A percentile compares a stretch with the other conserved stretches of the same genome.
phyloP scores from a whole-genome alignment of 2,888 invertebrate genomes.

The Yponomeuta cagnagella region DNA sequence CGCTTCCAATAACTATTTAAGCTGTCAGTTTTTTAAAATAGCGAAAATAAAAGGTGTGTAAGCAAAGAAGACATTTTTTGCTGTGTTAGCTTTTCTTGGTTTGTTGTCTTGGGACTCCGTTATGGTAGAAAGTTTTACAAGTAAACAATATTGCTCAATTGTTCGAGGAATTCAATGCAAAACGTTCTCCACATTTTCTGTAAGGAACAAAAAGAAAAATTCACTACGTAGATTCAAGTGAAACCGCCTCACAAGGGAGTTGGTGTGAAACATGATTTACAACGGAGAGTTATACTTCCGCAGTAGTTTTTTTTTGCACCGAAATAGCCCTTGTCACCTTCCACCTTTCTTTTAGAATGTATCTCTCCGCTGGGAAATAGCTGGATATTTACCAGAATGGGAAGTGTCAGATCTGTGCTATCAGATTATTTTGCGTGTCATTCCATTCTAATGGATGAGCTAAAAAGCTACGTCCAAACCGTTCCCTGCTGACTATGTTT shows the following conservation, averaged over 20 bases:
- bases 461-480: not conserved
- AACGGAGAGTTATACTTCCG: not conserved
- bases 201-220: not conserved
- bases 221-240: not conserved
- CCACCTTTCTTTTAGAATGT: slow-evolving; percentile 7
- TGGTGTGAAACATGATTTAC: not conserved
- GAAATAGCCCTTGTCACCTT: slow-evolving; percentile 7
- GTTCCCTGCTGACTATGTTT: not conserved
- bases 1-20: no score
- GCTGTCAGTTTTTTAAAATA: no score
- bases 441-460: slow-evolving; percentile 32
- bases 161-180: not conserved
- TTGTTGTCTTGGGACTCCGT: no score
- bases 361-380: slow-evolving; percentile 8
- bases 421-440: slow-evolving; percentile 28
- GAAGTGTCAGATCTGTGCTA: not conserved
- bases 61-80: no score
- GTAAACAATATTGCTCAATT: not conserved
- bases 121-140: no score
- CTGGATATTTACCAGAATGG: slow-evolving; percentile 2
- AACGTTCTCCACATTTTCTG: not conserved
- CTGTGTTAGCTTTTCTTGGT: no score
- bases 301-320: not conserved
- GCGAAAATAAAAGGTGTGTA: no score
- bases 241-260: not conserved